These are phyloP conservation scores for Hestina assimilis DNA, from an alignment of 1,140 invertebrate species.

Conservation along the genomic window DNA sequence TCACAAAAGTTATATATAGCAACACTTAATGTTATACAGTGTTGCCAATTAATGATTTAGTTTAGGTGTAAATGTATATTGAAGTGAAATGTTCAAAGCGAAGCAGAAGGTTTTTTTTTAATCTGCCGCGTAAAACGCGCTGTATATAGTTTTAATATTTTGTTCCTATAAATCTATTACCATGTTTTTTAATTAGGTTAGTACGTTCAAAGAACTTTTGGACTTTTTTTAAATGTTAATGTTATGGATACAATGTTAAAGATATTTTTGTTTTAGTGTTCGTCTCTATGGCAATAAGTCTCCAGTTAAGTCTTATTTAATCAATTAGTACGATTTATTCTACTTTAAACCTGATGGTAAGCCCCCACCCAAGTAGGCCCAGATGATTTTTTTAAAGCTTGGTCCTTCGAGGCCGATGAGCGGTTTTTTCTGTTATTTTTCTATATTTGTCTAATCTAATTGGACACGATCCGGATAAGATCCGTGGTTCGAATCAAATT, in stretches of 20 bases:
- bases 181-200: constrained; percentile 19
- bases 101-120: constrained; percentile 25
- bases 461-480: constrained; percentile 22
- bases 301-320: neutral
- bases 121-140: constrained; percentile 12
- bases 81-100: constrained; percentile 1
- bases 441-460: constrained; percentile 20
- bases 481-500: constrained; percentile 29
- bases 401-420: constrained; percentile 6
- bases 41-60: neutral
- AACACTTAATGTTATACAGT: neutral
- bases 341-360: neutral
- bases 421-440: constrained; percentile 6
- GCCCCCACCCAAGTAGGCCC: constrained; percentile 7
- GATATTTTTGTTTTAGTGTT: constrained; percentile 4
- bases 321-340: neutral
- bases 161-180: constrained; percentile 21
- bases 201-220: neutral
- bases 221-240: constrained; percentile 1
- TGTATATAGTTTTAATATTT: neutral
- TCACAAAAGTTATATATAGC: constrained; percentile 9
- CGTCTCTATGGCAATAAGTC: neutral
- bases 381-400: neutral
- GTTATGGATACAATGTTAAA: neutral
- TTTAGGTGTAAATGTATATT: neutral